phyloP scores from a whole-genome alignment of 2,113 vertebrate genomes.

The Engraulis encrasicolus region DNA sequence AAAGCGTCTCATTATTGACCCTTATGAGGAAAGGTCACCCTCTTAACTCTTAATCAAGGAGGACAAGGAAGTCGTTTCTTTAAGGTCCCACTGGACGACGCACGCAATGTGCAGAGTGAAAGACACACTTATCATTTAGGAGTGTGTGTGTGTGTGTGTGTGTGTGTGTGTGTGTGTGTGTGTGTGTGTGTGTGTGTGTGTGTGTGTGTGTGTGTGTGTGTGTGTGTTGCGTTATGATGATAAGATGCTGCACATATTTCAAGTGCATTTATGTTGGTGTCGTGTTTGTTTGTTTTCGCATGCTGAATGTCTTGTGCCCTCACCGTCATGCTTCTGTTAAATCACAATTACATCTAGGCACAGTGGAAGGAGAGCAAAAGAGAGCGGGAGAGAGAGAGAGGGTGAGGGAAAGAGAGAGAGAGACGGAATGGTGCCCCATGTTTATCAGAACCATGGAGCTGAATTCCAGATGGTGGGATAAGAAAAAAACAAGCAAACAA shows the following conservation, averaged over 20 bases:
- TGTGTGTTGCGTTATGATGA: slow-evolving; percentile 49
- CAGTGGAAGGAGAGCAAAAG: slow-evolving; percentile 20
- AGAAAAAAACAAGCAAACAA: slow-evolving; percentile 74
- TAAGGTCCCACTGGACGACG: slow-evolving; percentile 4
- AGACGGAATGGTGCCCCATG: slow-evolving; percentile 62
- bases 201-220: slow-evolving; percentile 4
- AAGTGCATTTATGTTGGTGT: slow-evolving; percentile 65
- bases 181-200: slow-evolving; percentile 25
- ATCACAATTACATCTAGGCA: slow-evolving; percentile 66
- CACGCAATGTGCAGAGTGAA: slow-evolving; percentile 43
- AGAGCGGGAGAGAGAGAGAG: slow-evolving; percentile 37
- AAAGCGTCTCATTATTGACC: slow-evolving; percentile 11
- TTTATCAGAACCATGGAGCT: slow-evolving; percentile 70
- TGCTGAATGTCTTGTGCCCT: slow-evolving; percentile 64
- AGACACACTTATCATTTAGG: slow-evolving; percentile 71
- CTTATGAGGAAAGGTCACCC: neutral
- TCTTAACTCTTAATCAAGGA: slow-evolving; percentile 3
- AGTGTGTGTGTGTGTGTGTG: slow-evolving; percentile 19
- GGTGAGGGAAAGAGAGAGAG: slow-evolving; percentile 47
- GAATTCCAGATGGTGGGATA: slow-evolving; percentile 75
- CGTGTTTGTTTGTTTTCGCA: slow-evolving; percentile 60
- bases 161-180: slow-evolving; percentile 14
- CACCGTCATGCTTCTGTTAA: slow-evolving; percentile 63
- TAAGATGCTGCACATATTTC: slow-evolving; percentile 76
- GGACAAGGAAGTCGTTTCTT: slow-evolving; percentile 27